phyloP scores from a whole-genome alignment of 2,113 vertebrate species.

The Lota lota region DNA sequence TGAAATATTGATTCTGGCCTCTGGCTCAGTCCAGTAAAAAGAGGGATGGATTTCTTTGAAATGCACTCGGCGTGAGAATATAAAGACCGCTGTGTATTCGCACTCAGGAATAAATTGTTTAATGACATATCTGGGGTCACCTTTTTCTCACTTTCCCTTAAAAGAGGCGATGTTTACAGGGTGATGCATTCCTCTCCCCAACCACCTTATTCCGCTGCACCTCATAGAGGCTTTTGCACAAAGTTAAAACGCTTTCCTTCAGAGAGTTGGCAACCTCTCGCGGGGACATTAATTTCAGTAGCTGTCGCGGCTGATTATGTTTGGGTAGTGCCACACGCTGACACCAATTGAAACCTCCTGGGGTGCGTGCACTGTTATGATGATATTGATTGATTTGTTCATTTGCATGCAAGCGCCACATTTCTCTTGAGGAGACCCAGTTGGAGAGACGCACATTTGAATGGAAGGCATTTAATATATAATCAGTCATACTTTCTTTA shows the following conservation, averaged over 20 bases:
- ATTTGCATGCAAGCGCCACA: slow-evolving; percentile 49
- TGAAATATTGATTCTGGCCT: slow-evolving; percentile 73
- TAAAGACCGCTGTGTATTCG: slow-evolving; percentile 71
- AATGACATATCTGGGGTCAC: slow-evolving; percentile 64
- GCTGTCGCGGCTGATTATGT: slow-evolving; percentile 62
- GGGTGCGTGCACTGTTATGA: slow-evolving; percentile 53
- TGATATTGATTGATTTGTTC: slow-evolving; percentile 59
- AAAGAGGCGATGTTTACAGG: slow-evolving; percentile 56
- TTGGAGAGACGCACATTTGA: slow-evolving; percentile 21
- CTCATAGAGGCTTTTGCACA: slow-evolving; percentile 57
- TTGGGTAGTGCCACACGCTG: slow-evolving; percentile 51
- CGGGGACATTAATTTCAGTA: slow-evolving; percentile 66
- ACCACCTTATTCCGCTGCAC: slow-evolving; percentile 40
- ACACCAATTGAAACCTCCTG: slow-evolving; percentile 53
- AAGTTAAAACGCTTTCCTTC: slow-evolving; percentile 60
- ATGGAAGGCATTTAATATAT: slow-evolving; percentile 37
- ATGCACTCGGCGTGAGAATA: slow-evolving; percentile 69
- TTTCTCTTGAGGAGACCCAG: slow-evolving; percentile 3
- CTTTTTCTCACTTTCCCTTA: slow-evolving; percentile 51
- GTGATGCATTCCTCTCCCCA: slow-evolving; percentile 51
- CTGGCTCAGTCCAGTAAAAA: slow-evolving; percentile 69
- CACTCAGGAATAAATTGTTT: slow-evolving; percentile 69
- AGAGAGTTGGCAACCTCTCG: slow-evolving; percentile 56
- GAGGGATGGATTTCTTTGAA: slow-evolving; percentile 80
- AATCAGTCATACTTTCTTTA: slow-evolving; percentile 13